Base-by-base conservation (phyloP, 2,797 vertebrate species). In the Liparis tanakae region DNA sequence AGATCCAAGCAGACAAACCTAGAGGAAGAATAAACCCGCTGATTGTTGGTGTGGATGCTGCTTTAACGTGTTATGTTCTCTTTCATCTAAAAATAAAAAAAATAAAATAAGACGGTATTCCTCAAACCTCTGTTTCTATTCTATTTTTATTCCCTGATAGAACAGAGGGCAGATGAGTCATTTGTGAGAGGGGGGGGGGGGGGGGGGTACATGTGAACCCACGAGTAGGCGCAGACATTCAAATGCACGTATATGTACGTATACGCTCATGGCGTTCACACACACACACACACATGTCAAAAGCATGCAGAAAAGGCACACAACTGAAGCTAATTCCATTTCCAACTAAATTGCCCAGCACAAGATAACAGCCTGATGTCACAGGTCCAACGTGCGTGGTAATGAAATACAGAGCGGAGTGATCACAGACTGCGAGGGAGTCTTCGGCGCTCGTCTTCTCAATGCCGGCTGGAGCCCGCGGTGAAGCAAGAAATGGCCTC, bases 21-120 rank as follows among this genome's bases (percentile, higher is more conserved):
- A 68, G 71, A 78, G 74, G 67, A 80, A 88, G 82, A 87, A 87
- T 67, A 80, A 58, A 70, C 76, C 81, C 4, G 17, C 72, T 70
- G 85, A 82, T 65, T 82, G 67, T 67, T 82, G 61, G 64, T 71
- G 69, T 58, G 55, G 58, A 71, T 20, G 64, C 50, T 22, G 34
- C 69, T 69, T 56, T 76, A 69, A 80, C 73, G 74, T 61, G 46
- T 81, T 67, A 75, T 88, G 83, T 78, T 86, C 65, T 87, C 83
- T 89, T 91, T 89, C 64, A 85, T 88, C 90, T 91, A 91, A 91
- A 92, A 90, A 87, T 91, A 91, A 78, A 91, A 78, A 75, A 66
- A 2, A n/a, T n/a, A n/a, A 76, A 69, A 67, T 73, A 56, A 79
- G 84, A 78, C 62, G 55, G 74, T 72, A 51, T 83, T 86, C 77